phyloP scores from a whole-genome alignment of 2,888 invertebrate genomes.

The Molorchus minor region DNA sequence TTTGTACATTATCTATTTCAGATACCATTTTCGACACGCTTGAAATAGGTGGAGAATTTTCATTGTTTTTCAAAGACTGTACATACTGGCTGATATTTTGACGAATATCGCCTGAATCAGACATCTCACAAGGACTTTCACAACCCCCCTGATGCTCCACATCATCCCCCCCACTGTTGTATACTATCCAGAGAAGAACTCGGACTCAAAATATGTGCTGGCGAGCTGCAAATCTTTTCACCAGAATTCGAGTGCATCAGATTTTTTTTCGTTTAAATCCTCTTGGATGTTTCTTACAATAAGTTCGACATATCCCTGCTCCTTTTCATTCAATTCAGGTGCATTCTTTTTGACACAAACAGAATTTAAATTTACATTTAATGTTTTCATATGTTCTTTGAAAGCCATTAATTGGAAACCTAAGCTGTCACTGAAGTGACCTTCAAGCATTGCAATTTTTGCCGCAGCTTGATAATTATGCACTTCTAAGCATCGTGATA shows the following conservation, averaged over 20 bases:
- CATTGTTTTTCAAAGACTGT: conserved; percentile 55
- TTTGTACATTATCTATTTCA: conserved; percentile 38
- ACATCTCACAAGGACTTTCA: conserved; percentile 59
- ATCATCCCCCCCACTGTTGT: conserved; percentile 61
- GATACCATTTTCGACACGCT: conserved; percentile 55
- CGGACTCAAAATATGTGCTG: conserved; percentile 56
- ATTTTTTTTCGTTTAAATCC: conserved; percentile 45
- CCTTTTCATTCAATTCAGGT: conserved; percentile 46
- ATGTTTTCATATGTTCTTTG: conserved; percentile 55
- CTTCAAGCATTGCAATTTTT: conserved; percentile 59
- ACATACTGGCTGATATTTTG: conserved; percentile 59
- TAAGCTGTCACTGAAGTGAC: conserved; percentile 61
- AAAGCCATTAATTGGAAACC: conserved; percentile 60
- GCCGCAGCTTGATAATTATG: conserved; percentile 61
- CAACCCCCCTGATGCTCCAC: conserved; percentile 61
- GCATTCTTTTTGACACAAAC: conserved; percentile 48
- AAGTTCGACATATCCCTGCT: conserved; percentile 48
- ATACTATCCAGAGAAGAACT: conserved; percentile 62
- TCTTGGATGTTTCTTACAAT: conserved; percentile 50
- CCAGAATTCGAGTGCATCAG: conserved; percentile 39
- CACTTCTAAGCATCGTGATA: conserved; percentile 57
- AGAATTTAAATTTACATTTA: conserved; percentile 49
- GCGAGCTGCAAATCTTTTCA: conserved; percentile 47
- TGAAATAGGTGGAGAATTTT: conserved; percentile 51
- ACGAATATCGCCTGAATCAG: conserved; percentile 55